Evolutionary conservation across 2,888 invertebrate species (phyloP).

Genomic region (Thereva unica): DNA sequence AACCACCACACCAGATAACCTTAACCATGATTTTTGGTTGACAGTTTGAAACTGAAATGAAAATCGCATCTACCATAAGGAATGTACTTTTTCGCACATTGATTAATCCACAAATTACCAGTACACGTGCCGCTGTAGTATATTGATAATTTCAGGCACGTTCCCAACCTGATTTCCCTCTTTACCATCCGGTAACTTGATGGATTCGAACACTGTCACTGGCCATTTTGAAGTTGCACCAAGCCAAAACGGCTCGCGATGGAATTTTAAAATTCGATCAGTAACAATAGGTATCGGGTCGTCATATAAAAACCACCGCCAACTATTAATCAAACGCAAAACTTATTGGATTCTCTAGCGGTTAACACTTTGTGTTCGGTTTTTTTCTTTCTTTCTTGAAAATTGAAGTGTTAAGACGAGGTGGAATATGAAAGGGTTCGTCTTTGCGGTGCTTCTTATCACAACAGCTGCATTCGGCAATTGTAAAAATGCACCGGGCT

Average conservation of each 20-base stretch:
- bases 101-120: no score
- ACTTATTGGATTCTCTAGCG: slow-evolving; percentile 53
- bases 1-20: no score
- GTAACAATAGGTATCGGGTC: slow-evolving; percentile 44
- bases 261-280: slow-evolving; percentile 34
- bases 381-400: slow-evolving; percentile 40
- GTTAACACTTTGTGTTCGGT: slow-evolving; percentile 44
- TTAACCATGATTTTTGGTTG: no score
- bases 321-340: slow-evolving; percentile 53
- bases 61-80: no score
- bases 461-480: slow-evolving; percentile 24
- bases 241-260: slow-evolving; percentile 28
- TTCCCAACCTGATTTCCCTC: slow-evolving; percentile 48
- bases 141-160: slow-evolving; percentile 43
- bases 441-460: slow-evolving; percentile 24
- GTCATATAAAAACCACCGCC: slow-evolving; percentile 57
- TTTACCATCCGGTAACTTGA: slow-evolving; percentile 36
- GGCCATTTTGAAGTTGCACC: slow-evolving; percentile 15
- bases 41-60: no score
- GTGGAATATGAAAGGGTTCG: slow-evolving; percentile 38
- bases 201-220: slow-evolving; percentile 9
- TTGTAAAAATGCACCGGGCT: slow-evolving; percentile 46
- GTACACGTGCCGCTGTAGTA: not conserved
- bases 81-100: no score
- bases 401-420: slow-evolving; percentile 20